Conservation (phyloP, 1,140 invertebrate species). For the Dermatophagoides farinae region DNA sequence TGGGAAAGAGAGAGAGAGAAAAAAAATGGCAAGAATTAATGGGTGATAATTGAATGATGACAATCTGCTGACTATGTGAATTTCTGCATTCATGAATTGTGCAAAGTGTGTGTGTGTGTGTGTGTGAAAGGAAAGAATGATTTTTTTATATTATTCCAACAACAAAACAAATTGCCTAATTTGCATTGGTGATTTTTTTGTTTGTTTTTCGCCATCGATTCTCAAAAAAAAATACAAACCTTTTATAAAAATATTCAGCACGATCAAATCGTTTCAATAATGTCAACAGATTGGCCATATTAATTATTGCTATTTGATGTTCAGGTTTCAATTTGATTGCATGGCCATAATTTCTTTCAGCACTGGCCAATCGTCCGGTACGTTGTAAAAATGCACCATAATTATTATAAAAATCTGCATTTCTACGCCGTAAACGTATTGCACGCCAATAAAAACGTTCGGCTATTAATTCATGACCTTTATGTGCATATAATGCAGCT, state of each 20-base stretch:
- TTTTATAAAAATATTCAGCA: neutral
- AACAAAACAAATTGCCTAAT: too few species aligned
- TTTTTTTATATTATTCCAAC: too few species aligned
- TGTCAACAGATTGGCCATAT: neutral
- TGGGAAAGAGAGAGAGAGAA: neutral
- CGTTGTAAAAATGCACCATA: conserved; percentile 28
- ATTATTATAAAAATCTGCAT: conserved; percentile 26
- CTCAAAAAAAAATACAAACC: neutral
- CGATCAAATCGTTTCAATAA: neutral
- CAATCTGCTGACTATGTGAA: too few species aligned
- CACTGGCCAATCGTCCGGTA: conserved; percentile 13
- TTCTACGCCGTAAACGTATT: conserved; percentile 20
- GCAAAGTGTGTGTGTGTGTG: too few species aligned
- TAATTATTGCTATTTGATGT: neutral
- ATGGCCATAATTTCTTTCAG: neutral
- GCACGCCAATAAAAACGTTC: conserved; percentile 22
- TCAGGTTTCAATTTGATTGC: neutral
- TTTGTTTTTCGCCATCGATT: neutral
- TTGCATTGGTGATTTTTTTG: neutral
- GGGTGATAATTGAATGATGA: too few species aligned
- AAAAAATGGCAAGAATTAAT: too few species aligned
- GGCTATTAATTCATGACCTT: conserved; percentile 20
- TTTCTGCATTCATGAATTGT: too few species aligned
- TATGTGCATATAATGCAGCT: conserved; percentile 21
- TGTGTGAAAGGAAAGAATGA: too few species aligned